Percentiles rank a stretch among this genome's conserved stretches.
These are phyloP conservation scores for Rousettus madagascariensis DNA, from an alignment of 2,797 vertebrate species.

Conservation along the genomic window DNA sequence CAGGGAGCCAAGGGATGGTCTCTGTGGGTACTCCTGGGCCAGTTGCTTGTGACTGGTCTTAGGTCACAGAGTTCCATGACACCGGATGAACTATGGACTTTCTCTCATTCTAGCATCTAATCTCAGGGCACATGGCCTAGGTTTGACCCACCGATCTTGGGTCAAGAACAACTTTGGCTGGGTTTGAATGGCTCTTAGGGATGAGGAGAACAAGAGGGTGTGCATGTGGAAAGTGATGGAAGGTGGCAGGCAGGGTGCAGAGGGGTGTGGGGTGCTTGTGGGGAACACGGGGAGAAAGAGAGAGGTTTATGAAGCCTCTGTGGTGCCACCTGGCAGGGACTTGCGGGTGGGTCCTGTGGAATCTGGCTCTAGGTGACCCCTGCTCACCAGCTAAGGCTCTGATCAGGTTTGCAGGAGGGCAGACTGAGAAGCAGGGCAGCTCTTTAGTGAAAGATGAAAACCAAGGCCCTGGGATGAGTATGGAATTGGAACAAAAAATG, in stretches of 20 bases:
- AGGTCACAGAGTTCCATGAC: background rate
- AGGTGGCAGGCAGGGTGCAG: accelerated
- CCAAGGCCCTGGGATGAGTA: background rate
- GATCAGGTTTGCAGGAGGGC: background rate
- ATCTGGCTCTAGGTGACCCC: background rate
- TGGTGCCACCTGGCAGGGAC: background rate
- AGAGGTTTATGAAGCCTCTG: background rate
- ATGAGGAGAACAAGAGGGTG: background rate
- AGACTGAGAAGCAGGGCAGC: background rate
- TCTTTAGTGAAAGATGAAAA: background rate
- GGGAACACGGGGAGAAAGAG: background rate
- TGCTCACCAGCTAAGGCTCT: background rate
- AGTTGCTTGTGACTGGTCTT: background rate
- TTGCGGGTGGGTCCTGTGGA: background rate
- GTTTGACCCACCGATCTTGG: background rate
- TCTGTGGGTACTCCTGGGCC: background rate
- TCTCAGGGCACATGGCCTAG: background rate
- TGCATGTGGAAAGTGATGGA: background rate
- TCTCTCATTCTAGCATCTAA: background rate
- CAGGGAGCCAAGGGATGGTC: background rate
- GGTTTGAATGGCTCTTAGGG: background rate
- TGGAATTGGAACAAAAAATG: background rate
- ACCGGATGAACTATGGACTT: background rate
- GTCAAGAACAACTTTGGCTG: background rate
- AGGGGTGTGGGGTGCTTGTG: background rate